Evolutionary conservation across 2,888 invertebrate species (phyloP).

Genomic region (Aphidoletes aphidimyza): DNA sequence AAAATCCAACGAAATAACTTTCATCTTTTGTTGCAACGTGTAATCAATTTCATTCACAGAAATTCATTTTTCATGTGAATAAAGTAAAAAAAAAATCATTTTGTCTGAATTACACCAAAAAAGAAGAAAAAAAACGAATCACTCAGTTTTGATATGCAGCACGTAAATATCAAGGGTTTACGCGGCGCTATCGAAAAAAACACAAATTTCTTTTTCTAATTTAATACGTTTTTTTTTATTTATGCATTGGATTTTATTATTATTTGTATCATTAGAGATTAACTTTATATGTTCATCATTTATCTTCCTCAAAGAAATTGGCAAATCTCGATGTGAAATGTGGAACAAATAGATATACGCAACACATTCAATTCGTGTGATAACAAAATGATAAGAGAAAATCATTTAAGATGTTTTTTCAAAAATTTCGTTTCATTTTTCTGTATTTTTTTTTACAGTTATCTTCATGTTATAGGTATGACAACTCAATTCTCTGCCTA

Average conservation of each 20-base stretch:
- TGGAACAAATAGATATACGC: neutral
- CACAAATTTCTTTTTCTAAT: constrained; percentile 19
- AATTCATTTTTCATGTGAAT: neutral
- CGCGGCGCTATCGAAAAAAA: neutral
- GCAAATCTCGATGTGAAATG: neutral
- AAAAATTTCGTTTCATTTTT: too few species aligned
- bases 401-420: too few species aligned
- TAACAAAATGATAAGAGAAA: neutral
- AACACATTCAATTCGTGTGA: neutral
- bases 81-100: neutral
- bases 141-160: constrained; percentile 25
- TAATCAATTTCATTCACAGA: neutral
- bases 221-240: constrained; percentile 13
- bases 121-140: neutral
- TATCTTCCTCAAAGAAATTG: neutral
- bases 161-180: neutral
- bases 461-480: too few species aligned
- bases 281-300: neutral
- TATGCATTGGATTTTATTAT: constrained; percentile 26
- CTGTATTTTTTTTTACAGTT: too few species aligned
- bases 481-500: too few species aligned
- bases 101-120: constrained; percentile 41
- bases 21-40: neutral
- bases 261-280: constrained; percentile 38
- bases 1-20: neutral